Evolutionary conservation across 2,888 invertebrate genomes (phyloP).

Genomic region (Rhagonycha fulva): DNA sequence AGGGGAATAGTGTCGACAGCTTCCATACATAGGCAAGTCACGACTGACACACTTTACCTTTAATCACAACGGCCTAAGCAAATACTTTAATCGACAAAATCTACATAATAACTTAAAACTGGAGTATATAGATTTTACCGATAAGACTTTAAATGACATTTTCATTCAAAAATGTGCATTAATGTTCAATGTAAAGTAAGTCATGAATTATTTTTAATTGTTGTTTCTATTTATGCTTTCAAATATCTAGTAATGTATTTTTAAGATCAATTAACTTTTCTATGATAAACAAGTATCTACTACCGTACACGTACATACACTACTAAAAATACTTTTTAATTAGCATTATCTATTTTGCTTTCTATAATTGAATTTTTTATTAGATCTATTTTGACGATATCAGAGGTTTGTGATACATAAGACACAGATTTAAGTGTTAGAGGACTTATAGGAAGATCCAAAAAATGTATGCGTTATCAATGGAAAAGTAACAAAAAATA

Average conservation of each 20-base stretch:
- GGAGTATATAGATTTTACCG: not conserved
- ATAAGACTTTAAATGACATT: not conserved
- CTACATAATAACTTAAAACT: not conserved
- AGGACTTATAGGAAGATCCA: no score
- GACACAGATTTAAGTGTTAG: no score
- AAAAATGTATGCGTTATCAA: no score
- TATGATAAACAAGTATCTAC: not conserved
- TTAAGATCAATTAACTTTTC: not conserved
- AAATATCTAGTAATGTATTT: not conserved
- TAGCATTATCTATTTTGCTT: not conserved
- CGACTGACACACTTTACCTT: constrained; percentile 35
- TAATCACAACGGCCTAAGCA: constrained; percentile 7
- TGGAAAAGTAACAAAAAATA: no score
- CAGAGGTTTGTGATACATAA: no score
- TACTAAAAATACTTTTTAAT: not conserved
- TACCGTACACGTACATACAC: not conserved
- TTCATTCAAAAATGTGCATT: not conserved
- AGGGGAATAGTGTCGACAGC: constrained; percentile 19
- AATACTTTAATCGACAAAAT: constrained; percentile 1
- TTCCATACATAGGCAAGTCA: constrained; percentile 28
- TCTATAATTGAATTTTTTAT: not conserved
- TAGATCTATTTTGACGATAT: not conserved
- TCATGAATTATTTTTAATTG: not conserved
- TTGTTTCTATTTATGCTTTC: not conserved
- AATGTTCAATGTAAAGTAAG: not conserved